These are phyloP conservation scores for Eupristina koningsbergeri DNA, from an alignment of 1,140 invertebrate species.

Conservation along the genomic window DNA sequence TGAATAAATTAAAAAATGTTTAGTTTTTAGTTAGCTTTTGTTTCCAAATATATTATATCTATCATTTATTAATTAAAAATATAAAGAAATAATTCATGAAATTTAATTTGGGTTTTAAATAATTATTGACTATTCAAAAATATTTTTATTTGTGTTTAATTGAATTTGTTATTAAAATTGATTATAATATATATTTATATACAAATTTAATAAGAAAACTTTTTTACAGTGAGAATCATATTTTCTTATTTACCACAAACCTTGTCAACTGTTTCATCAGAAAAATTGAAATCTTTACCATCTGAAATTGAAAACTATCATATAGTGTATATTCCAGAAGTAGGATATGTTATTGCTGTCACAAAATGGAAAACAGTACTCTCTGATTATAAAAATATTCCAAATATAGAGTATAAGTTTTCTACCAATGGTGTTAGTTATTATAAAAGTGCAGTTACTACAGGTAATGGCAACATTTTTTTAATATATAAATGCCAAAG, in stretches of 20 bases:
- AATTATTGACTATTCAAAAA: too few species aligned
- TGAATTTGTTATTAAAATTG: too few species aligned
- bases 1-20: too few species aligned
- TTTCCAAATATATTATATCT: too few species aligned
- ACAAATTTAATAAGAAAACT: not conserved
- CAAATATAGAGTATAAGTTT: constrained; percentile 80
- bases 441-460: constrained; percentile 81
- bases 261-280: constrained; percentile 30
- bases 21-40: too few species aligned
- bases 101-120: too few species aligned
- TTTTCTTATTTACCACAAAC: constrained; percentile 6
- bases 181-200: too few species aligned
- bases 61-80: too few species aligned
- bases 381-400: constrained; percentile 74
- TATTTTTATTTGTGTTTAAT: too few species aligned
- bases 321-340: constrained; percentile 83
- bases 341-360: constrained; percentile 82
- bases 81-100: too few species aligned
- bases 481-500: too few species aligned
- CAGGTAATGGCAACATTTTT: too few species aligned
- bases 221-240: constrained; percentile 8
- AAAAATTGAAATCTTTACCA: constrained; percentile 75
- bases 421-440: constrained; percentile 77
- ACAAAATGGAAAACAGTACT: constrained; percentile 74
- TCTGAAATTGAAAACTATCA: constrained; percentile 78